Evolutionary conservation across 2,797 vertebrate species (phyloP), one percentile per base, ranked within the genome.

Genomic region (Enteromius viviparus): DNA sequence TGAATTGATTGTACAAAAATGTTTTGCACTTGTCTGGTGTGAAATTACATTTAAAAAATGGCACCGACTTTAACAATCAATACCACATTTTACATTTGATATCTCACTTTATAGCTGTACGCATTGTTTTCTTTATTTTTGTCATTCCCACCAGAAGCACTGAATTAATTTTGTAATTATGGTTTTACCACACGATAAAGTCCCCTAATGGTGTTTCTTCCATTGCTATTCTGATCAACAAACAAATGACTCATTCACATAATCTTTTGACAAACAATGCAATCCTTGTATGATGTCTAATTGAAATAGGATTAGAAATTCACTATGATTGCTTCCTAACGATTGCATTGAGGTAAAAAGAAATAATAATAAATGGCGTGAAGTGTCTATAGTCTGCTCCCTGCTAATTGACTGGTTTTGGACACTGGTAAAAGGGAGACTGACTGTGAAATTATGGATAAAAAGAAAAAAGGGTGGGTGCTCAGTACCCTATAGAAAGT

Each of bases 401-500:
- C 55, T 42, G 51, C 10, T 79, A 69, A 47, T 60, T 6, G 60
- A 14, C 15, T 76, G 76, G 49, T 79, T 78, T 49, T 49, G 29
- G 64, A 84, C 37, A 17, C 62, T 58, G 74, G 10, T 34, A 62
- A 60, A 53, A 77, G 47, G 76, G 68, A 53, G 3, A 15, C 15
- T 6, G 60, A 65, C 37, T 26, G 40, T 40, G 70, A 53, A 75
- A 45, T 75, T 60, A 42, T 78, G 77, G 70, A n/a, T 42, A 15
- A 15, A 70, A 45, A 65, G n/a, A 42, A n/a, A 53, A 15, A 10
- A 4, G 65, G 65, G 81, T 83, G 47, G 10, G 51, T 26, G 32
- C 71, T 68, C 55, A 55, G 66, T 74, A 79, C 84, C 60, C 75
- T 81, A 77, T 32, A 85, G 37, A 75, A 79, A 76, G 58, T 19